These are phyloP conservation scores for Limanda limanda DNA, from an alignment of 2,113 vertebrate genomes.

Conservation along the genomic window DNA sequence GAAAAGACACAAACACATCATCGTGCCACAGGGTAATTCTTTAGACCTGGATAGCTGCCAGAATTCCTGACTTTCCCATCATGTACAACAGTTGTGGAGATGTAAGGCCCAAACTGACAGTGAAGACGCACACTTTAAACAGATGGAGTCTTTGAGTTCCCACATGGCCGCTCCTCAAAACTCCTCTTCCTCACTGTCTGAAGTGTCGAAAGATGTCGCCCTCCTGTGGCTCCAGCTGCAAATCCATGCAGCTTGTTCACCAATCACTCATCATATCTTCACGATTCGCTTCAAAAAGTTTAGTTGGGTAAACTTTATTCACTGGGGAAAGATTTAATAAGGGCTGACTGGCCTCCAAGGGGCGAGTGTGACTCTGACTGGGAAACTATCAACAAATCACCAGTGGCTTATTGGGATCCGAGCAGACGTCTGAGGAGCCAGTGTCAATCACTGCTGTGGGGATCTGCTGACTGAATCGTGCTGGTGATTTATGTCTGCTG, in stretches of 20 bases:
- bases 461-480: slow-evolving; percentile 28
- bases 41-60: slow-evolving; percentile 41
- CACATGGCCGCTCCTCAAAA: slow-evolving; percentile 5
- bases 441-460: slow-evolving; percentile 26
- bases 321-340: slow-evolving; percentile 19
- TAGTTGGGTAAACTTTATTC: slow-evolving; percentile 23
- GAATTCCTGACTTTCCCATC: slow-evolving; percentile 10
- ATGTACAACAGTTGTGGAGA: slow-evolving; percentile 18
- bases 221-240: slow-evolving; percentile 29
- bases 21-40: slow-evolving; percentile 20
- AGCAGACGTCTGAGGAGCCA: not conserved
- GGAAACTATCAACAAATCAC: slow-evolving; percentile 42
- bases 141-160: slow-evolving; percentile 48
- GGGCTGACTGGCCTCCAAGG: slow-evolving; percentile 19
- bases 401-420: slow-evolving; percentile 16
- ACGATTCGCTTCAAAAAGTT: not conserved
- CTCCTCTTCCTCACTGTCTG: not conserved
- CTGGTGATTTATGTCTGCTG: slow-evolving; percentile 32
- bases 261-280: not conserved
- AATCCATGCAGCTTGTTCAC: not conserved
- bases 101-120: slow-evolving; percentile 36
- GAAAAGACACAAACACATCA: not conserved
- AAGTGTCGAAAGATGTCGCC: slow-evolving; percentile 19
- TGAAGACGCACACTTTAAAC: slow-evolving; percentile 33
- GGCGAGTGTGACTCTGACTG: slow-evolving; percentile 26